Evolutionary conservation across 64 coral and sea anemone species (phyloP).

Genomic region (Stichodactyla mertensii): DNA sequence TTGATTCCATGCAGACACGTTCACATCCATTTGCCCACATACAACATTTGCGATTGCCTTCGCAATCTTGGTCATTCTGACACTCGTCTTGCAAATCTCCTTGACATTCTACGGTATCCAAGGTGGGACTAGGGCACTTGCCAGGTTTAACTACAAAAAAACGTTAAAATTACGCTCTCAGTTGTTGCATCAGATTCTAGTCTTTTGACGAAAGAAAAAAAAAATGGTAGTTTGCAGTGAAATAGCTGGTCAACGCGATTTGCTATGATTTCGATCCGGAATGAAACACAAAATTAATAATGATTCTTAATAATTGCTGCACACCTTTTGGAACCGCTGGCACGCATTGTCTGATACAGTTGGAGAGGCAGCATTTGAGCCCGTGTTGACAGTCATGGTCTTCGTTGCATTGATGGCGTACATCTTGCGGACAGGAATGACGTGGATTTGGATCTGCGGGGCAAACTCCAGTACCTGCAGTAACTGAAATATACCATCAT

Average conservation of each 20-base stretch:
- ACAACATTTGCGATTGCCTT: slow-evolving; percentile 44
- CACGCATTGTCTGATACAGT: slow-evolving; percentile 37
- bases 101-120: slow-evolving; percentile 9
- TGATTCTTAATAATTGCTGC: not conserved
- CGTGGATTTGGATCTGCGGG: not conserved
- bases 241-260: too few relatives aligned
- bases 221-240: too few relatives aligned
- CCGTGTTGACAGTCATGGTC: slow-evolving; percentile 32
- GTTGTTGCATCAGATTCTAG: too few relatives aligned
- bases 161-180: too few relatives aligned
- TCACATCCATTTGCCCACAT: slow-evolving; percentile 30
- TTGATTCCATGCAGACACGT: slow-evolving; percentile 31
- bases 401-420: slow-evolving; percentile 11
- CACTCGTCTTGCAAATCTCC: slow-evolving; percentile 1
- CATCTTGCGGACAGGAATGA: not conserved
- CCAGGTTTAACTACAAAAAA: slow-evolving; percentile 27
- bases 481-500: not conserved
- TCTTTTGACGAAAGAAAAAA: too few relatives aligned
- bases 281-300: not conserved
- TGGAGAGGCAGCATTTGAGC: slow-evolving; percentile 33
- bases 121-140: slow-evolving; percentile 20
- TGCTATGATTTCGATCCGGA: too few relatives aligned
- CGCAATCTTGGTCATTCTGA: slow-evolving; percentile 37
- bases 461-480: slow-evolving; percentile 17
- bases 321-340: slow-evolving; percentile 36